phyloP scores from a whole-genome alignment of 1,140 invertebrate species.

The Arctopsyche grandis region DNA sequence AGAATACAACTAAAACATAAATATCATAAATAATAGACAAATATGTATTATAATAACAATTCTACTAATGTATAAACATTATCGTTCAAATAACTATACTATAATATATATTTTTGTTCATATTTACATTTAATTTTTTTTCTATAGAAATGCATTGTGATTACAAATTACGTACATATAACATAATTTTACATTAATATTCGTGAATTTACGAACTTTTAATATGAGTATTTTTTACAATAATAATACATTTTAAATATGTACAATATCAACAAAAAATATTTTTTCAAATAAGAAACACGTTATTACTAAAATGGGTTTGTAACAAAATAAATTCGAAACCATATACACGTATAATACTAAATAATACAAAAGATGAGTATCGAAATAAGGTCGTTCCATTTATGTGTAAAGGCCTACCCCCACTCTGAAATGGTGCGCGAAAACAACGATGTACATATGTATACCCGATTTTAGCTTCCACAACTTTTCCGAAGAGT shows the following conservation, averaged over 20 bases:
- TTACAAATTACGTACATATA: conserved; percentile 2
- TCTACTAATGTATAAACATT: conserved; percentile 17
- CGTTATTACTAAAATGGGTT: neutral
- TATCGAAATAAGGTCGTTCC: neutral
- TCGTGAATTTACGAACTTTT: neutral
- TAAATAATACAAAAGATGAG: neutral
- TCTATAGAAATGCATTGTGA: neutral
- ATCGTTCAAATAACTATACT: conserved; percentile 4
- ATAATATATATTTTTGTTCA: neutral
- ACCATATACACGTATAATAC: conserved; percentile 1
- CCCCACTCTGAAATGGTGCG: too few relatives aligned
- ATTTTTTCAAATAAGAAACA: neutral
- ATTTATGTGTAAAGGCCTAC: too few relatives aligned
- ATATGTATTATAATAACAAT: conserved; percentile 25
- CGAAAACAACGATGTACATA: too few relatives aligned
- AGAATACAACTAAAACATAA: conserved; percentile 23
- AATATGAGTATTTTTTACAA: conserved; percentile 9
- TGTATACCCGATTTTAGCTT: too few relatives aligned
- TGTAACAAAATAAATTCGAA: neutral
- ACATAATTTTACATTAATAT: conserved; percentile 10
- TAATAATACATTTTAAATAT: conserved; percentile 10
- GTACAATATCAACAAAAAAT: conserved; percentile 6
- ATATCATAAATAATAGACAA: conserved; percentile 29
- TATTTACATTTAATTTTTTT: conserved; percentile 16
- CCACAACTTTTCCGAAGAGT: too few relatives aligned